Evolutionary conservation across 2,888 invertebrate genomes (phyloP), one percentile per base, ranked within the genome.

Genomic region (Heliconius cydno): DNA sequence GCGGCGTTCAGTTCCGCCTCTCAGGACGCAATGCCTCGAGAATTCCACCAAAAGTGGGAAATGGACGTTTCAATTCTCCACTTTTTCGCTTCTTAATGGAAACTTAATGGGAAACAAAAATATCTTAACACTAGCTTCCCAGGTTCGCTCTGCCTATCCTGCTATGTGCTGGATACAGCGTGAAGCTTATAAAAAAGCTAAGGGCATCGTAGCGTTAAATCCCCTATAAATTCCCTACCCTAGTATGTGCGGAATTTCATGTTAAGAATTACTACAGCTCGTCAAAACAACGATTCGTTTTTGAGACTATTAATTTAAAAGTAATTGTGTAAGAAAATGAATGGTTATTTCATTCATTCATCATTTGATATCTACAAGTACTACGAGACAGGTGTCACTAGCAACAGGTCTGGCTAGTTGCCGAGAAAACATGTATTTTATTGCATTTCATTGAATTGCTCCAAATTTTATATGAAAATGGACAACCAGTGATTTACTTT

Each of bases 391-490:
- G 78, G 74, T 74, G 68, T 79, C 78, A 38, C 74, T 22, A 30
- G 74, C 78, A 78, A 78, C 78, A 74, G 68, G 78, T 78, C 78
- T 78, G 78, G 78, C 67, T 34, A 41, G 41, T 22, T 63, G 74
- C 78, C 78, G 73, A 77, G 76, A 13, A 73, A 3, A n/a, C 13
- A 15, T 13, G 12, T 34, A 38, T 73, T 73, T 60, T 60, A 38
- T 73, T 73, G 30, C 3, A 57, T n/a, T 72, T 57, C 22, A 57
- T 72, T 72, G 15, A 9, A 72, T 57, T 57, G 30, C 13, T 73
- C 52, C 13, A 30, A 10, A 68, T 38, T 60, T 60, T 60, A 60
- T n/a, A n/a, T 60, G 10, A 60, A n/a, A 60, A n/a, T 60, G 60
- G 10, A n/a, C 60, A 60, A 60, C 3, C 10, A 10, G n/a, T n/a